A percentile compares a stretch with the other conserved stretches of the same genome.
Evolutionary conservation across 2,113 vertebrate species (phyloP).

Genomic region (Eretmochelys imbricata): DNA sequence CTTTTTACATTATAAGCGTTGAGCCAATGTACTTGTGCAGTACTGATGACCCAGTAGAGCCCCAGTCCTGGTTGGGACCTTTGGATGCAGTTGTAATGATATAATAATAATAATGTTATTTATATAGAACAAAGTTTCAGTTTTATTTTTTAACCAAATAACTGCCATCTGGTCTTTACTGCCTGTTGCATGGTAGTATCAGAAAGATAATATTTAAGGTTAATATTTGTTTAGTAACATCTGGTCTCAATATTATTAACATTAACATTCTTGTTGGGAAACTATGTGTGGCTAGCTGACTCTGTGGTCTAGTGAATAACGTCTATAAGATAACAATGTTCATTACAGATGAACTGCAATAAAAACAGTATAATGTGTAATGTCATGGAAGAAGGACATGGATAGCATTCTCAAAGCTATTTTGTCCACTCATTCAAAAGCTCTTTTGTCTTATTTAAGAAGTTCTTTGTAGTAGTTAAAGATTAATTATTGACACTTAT

Average conservation of each 20-base stretch:
- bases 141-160: neutral
- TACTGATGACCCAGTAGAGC: neutral
- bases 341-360: neutral
- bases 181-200: accelerated
- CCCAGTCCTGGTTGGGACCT: neutral
- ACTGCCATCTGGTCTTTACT: neutral
- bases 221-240: neutral
- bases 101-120: neutral
- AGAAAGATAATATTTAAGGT: neutral
- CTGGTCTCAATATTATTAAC: neutral
- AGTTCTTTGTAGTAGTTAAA: neutral
- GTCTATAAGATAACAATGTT: neutral
- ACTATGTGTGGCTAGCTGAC: neutral
- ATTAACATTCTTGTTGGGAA: neutral
- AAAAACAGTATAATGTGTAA: neutral
- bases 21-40: neutral
- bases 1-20: neutral
- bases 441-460: neutral
- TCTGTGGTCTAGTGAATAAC: neutral
- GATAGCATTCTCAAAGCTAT: neutral
- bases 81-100: neutral
- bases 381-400: neutral
- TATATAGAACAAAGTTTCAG: neutral
- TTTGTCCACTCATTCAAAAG: neutral
- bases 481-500: neutral